These are phyloP conservation scores for Ascidia mentula DNA, from an alignment of 23 tunicate genomes.

Conservation along the genomic window DNA sequence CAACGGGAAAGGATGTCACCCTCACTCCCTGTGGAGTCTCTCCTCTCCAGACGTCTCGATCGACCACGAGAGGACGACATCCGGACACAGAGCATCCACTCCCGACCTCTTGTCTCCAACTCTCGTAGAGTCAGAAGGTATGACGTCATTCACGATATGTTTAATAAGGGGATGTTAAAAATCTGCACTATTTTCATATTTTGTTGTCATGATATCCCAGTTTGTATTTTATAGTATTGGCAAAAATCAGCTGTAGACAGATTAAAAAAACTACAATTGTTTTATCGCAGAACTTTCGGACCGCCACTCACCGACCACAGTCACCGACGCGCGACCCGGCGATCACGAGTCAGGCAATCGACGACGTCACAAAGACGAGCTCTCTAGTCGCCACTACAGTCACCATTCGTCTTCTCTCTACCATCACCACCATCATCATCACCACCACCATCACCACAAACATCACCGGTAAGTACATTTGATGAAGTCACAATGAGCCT, in stretches of 20 bases:
- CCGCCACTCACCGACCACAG: constrained; percentile 36
- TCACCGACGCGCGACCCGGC: neutral
- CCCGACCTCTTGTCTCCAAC: constrained; percentile 26
- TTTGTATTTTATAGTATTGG: too few species aligned
- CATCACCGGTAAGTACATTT: neutral
- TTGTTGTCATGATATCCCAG: too few species aligned
- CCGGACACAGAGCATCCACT: constrained; percentile 42
- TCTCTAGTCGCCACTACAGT: constrained; percentile 69
- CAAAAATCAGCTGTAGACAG: too few species aligned
- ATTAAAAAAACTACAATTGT: too few species aligned
- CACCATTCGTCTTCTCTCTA: constrained; percentile 53
- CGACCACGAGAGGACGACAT: constrained; percentile 55
- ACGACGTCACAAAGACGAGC: constrained; percentile 58
- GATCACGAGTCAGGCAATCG: constrained; percentile 15
- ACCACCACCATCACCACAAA: constrained; percentile 90
- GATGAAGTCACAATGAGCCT: neutral
- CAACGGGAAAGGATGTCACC: constrained; percentile 10
- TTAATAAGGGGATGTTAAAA: neutral
- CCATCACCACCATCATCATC: constrained; percentile 91
- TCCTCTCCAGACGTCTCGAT: constrained; percentile 83
- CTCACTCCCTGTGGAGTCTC: constrained; percentile 68
- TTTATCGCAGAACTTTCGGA: too few species aligned
- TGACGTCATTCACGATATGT: neutral
- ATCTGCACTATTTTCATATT: too few species aligned
- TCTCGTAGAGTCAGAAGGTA: neutral